Conservation (phyloP, 2,113 vertebrate genomes). For the Capreolus pygargus region DNA sequence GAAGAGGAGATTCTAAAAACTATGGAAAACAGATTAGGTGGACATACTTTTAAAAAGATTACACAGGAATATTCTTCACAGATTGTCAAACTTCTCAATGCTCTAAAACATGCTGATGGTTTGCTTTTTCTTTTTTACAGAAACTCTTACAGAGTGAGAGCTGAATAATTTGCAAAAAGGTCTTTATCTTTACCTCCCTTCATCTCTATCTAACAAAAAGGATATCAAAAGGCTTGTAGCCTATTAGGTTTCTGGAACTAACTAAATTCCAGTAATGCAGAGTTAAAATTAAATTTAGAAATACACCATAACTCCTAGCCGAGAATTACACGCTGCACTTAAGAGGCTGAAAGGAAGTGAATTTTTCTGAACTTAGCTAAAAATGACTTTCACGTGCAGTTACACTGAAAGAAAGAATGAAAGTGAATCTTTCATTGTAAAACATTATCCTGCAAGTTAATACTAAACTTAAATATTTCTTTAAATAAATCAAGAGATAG, state of each 20-base stretch:
- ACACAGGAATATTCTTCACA: not conserved
- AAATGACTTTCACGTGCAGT: not conserved
- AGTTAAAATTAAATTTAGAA: constrained; percentile 24
- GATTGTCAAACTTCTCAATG: not conserved
- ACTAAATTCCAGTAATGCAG: not conserved
- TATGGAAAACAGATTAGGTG: constrained; percentile 16
- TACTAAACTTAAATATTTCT: constrained; percentile 19
- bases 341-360: not conserved
- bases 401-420: not conserved
- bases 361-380: not conserved
- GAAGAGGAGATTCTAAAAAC: constrained; percentile 1
- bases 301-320: not conserved
- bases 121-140: not conserved
- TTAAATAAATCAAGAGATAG: not conserved
- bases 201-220: not conserved
- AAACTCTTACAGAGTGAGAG: not conserved
- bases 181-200: constrained; percentile 20
- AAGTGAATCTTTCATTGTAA: constrained; percentile 14
- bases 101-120: not conserved
- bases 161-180: constrained; percentile 10
- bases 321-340: not conserved
- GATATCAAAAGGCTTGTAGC: not conserved
- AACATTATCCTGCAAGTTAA: not conserved
- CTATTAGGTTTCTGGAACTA: not conserved
- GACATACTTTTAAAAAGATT: constrained; percentile 19